Percentiles rank a stretch among this genome's conserved stretches.
Evolutionary conservation across 2,888 invertebrate genomes (phyloP).

Genomic region (Pseudoips prasinana): DNA sequence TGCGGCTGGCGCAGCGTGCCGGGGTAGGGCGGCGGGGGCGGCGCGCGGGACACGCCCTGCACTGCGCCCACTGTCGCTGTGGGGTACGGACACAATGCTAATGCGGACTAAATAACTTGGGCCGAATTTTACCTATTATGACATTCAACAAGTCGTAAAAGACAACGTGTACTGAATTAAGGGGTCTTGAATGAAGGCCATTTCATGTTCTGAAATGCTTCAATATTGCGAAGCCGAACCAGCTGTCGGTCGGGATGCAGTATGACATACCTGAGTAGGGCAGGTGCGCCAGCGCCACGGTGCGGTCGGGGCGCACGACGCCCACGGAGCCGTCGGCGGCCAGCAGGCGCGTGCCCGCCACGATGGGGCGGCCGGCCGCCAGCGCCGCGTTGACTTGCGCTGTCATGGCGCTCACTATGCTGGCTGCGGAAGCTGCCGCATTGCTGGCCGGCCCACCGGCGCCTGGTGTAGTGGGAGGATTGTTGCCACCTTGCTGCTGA

Average conservation of each 20-base stretch:
- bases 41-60: slow-evolving; percentile 69
- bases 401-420: slow-evolving; percentile 76
- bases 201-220: no score
- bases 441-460: slow-evolving; percentile 9
- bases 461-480: no score
- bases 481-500: slow-evolving; percentile 3
- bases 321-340: slow-evolving; percentile 85
- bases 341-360: slow-evolving; percentile 73
- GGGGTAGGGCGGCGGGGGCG: slow-evolving; percentile 89
- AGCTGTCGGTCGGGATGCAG: neutral
- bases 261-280: slow-evolving; percentile 53
- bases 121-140: no score
- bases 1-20: slow-evolving; percentile 86
- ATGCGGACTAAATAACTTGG: no score
- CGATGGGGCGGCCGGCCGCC: slow-evolving; percentile 80
- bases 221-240: no score
- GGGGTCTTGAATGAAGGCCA: no score
- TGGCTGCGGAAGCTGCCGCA: slow-evolving; percentile 35
- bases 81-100: no score
- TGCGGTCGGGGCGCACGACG: slow-evolving; percentile 84
- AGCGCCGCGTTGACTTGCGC: slow-evolving; percentile 85
- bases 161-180: neutral
- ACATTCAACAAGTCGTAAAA: no score
- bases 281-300: slow-evolving; percentile 79
- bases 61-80: slow-evolving; percentile 45